Conservation (phyloP, 2,888 invertebrate species). For the Spodoptera littoralis region DNA sequence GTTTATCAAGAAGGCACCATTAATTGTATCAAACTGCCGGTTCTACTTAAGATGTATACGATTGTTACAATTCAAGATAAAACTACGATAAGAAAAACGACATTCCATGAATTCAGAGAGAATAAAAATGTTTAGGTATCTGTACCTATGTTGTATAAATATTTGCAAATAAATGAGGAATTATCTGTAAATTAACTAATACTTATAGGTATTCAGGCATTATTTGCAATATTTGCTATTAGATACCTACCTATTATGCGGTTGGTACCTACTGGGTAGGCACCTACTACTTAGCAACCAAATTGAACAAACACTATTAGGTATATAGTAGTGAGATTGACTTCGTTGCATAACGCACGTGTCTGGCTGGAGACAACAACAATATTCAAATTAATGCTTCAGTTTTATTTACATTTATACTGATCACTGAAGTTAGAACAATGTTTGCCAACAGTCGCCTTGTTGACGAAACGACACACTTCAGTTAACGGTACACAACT, state of each 20-base stretch:
- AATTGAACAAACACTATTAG: slow-evolving; percentile 7
- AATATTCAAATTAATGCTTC: slow-evolving; percentile 43
- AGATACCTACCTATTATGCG: too few relatives aligned
- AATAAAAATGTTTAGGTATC: too few relatives aligned
- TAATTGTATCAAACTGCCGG: slow-evolving; percentile 12
- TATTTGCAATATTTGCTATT: background rate
- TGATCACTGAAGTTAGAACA: slow-evolving; percentile 58
- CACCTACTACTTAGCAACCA: slow-evolving; percentile 1
- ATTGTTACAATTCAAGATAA: background rate
- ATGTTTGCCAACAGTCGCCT: slow-evolving; percentile 64
- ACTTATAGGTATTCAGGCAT: background rate
- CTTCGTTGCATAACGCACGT: slow-evolving; percentile 38
- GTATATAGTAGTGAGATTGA: slow-evolving; percentile 16
- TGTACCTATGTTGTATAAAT: too few relatives aligned
- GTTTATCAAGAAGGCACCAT: slow-evolving; percentile 1
- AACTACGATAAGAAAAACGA: background rate
- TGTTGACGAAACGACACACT: slow-evolving; percentile 71
- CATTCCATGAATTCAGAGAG: too few relatives aligned
- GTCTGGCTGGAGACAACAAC: slow-evolving; percentile 36
- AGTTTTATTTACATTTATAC: slow-evolving; percentile 56
- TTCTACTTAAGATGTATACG: slow-evolving; percentile 3
- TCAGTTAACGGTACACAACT: slow-evolving; percentile 64
- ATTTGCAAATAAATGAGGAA: too few relatives aligned
- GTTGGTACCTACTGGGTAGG: background rate
- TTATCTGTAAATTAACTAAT: too few relatives aligned